A percentile compares a stretch with the other conserved stretches of the same genome.
These are phyloP conservation scores for Sparus aurata DNA, from an alignment of 2,797 vertebrate genomes.

Conservation along the genomic window DNA sequence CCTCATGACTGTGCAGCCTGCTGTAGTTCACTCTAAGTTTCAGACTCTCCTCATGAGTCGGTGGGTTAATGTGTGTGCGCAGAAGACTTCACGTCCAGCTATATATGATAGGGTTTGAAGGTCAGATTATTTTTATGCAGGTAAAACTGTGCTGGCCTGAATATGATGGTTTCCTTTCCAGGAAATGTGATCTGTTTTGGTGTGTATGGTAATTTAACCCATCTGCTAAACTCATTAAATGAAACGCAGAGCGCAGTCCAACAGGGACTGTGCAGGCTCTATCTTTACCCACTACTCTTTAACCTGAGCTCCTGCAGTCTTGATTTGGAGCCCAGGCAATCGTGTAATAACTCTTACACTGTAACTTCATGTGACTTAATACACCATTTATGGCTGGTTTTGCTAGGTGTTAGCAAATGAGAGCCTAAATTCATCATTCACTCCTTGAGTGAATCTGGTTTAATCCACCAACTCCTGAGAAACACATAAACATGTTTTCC, in stretches of 20 bases:
- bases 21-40: not conserved
- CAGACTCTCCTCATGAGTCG: not conserved
- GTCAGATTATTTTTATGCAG: slow-evolving; percentile 18
- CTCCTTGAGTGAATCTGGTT: too few species aligned
- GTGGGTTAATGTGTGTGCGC: not conserved
- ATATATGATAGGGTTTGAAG: not conserved
- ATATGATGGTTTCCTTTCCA: slow-evolving; percentile 7
- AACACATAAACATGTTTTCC: not conserved
- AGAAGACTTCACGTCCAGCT: not conserved
- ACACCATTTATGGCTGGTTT: too few species aligned
- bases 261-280: not conserved
- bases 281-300: not conserved
- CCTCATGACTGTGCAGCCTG: not conserved
- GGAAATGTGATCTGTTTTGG: slow-evolving; percentile 8
- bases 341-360: too few species aligned
- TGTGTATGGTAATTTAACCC: slow-evolving; percentile 20
- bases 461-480: too few species aligned
- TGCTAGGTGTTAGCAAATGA: too few species aligned
- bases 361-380: too few species aligned
- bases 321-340: not conserved
- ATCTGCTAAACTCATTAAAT: not conserved
- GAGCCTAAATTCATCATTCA: too few species aligned
- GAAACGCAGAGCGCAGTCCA: not conserved
- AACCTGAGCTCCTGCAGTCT: not conserved
- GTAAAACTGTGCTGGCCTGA: not conserved